These are phyloP conservation scores for Diarsia rubi DNA, from an alignment of 2,888 invertebrate species.

Conservation along the genomic window DNA sequence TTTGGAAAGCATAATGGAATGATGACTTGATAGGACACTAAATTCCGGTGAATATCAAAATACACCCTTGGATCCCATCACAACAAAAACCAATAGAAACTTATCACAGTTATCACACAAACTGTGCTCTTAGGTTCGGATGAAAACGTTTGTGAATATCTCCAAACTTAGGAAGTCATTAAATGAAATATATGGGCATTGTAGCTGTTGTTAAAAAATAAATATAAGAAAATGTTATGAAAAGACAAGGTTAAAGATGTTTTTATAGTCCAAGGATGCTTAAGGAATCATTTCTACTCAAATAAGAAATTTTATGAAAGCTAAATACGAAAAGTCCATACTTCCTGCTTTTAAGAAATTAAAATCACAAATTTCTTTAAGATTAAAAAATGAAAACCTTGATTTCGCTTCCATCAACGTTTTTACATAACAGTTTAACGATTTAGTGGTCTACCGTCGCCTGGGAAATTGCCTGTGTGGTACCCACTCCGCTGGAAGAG, in stretches of 20 bases:
- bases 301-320: neutral
- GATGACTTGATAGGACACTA: neutral
- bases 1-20: neutral
- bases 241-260: neutral
- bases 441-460: constrained; percentile 44
- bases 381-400: constrained; percentile 7
- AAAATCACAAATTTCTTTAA: neutral
- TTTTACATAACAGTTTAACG: constrained; percentile 44
- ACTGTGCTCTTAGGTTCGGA: neutral
- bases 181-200: constrained; percentile 22
- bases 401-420: constrained; percentile 11
- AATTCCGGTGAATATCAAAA: neutral
- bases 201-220: constrained; percentile 1
- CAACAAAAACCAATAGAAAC: neutral
- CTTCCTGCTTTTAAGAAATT: neutral
- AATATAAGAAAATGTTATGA: neutral
- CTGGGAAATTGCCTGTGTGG: constrained; percentile 62
- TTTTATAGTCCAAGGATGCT: neutral
- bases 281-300: neutral
- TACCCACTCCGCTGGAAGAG: constrained; percentile 70
- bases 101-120: constrained; percentile 10
- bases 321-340: neutral
- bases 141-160: constrained; percentile 17
- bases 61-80: neutral
- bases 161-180: constrained; percentile 9